These are phyloP conservation scores for Cephalopterus ornatus DNA, from an alignment of 2,113 vertebrate genomes.

Conservation along the genomic window DNA sequence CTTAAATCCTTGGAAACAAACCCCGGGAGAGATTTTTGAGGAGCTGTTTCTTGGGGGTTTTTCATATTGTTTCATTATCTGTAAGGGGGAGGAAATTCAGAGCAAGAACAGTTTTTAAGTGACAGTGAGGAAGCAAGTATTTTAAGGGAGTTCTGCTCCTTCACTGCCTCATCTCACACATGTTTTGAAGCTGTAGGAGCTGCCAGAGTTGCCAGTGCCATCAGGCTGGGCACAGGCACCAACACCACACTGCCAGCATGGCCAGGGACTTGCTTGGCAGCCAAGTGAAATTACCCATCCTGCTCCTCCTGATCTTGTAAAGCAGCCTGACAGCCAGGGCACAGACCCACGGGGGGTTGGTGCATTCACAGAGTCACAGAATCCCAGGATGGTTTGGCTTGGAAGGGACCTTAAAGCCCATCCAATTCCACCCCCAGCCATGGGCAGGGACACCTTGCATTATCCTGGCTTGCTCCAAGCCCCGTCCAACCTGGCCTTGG, in stretches of 20 bases:
- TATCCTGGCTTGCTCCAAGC: neutral
- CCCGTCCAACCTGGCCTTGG: neutral
- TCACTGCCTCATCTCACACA: neutral
- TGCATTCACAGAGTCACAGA: neutral
- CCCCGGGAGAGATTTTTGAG: neutral
- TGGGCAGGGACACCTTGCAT: neutral
- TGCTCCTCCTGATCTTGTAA: neutral
- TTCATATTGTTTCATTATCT: neutral
- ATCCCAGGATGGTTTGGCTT: neutral
- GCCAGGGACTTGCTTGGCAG: neutral
- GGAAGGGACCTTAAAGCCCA: neutral
- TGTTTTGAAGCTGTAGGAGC: neutral
- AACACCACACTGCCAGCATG: too few relatives aligned
- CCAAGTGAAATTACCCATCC: neutral
- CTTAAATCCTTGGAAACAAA: neutral
- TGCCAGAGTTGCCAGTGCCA: neutral
- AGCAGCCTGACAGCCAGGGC: too few relatives aligned
- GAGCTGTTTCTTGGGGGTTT: neutral
- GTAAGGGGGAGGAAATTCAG: neutral
- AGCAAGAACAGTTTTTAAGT: neutral
- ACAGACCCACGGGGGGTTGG: neutral
- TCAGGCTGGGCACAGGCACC: neutral
- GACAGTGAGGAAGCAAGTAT: neutral
- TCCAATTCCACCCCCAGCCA: too few relatives aligned
- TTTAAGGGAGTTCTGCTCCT: neutral